Evolutionary conservation across 2,888 invertebrate genomes (phyloP).

Genomic region (Leptopilina drosophilae): DNA sequence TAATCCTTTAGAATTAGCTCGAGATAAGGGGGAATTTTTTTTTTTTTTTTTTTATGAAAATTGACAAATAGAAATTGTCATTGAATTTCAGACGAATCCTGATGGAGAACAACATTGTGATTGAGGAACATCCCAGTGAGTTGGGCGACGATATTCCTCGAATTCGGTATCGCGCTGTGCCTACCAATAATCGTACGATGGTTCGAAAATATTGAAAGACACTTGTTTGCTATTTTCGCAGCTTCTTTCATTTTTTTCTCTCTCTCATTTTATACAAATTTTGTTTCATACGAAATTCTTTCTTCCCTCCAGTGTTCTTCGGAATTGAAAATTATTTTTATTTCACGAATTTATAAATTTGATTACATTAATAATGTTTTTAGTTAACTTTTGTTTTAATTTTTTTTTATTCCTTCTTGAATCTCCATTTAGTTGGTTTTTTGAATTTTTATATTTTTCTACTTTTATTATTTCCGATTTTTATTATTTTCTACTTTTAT

Average conservation of each 20-base stretch:
- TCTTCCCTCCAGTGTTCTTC: background rate
- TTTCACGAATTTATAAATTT: background rate
- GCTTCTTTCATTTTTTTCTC: constrained; percentile 46
- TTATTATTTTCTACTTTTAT: too few relatives aligned
- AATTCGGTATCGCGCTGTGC: constrained; percentile 70
- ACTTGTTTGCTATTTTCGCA: constrained; percentile 56
- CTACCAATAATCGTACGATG: constrained; percentile 73
- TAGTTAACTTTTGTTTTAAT: too few relatives aligned
- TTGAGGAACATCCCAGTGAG: constrained; percentile 71
- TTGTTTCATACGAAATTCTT: background rate
- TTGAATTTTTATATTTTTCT: too few relatives aligned
- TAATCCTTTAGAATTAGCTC: background rate
- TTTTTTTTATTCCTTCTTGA: too few relatives aligned
- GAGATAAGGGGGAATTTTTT: background rate
- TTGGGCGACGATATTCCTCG: constrained; percentile 70
- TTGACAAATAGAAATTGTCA: constrained; percentile 18
- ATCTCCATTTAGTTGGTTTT: too few relatives aligned
- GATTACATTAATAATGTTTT: too few relatives aligned
- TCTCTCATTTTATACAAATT: constrained; percentile 24
- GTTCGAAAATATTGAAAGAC: constrained; percentile 65
- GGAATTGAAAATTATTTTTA: background rate
- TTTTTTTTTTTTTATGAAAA: background rate
- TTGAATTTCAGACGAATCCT: constrained; percentile 69
- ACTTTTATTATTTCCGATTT: too few relatives aligned
- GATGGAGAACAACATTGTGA: constrained; percentile 70